Percentiles rank a stretch among this genome's conserved stretches.
Evolutionary conservation across 2,113 vertebrate genomes (phyloP).

Genomic region (Saccopteryx bilineata): DNA sequence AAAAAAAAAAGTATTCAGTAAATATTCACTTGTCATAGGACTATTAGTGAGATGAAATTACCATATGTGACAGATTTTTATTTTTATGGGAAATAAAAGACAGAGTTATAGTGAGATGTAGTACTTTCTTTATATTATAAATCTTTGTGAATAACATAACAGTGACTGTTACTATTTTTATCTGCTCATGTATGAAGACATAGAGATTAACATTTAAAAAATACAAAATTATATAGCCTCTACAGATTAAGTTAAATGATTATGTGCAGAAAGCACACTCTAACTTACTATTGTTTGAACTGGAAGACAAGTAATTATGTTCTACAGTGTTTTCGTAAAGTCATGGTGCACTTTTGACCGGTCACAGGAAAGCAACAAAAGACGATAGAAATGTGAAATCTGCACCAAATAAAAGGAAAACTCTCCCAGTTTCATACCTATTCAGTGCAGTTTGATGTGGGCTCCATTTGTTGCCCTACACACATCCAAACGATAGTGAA

Average conservation of each 20-base stretch:
- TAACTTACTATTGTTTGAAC: conserved; percentile 29
- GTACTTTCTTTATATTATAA: conserved; percentile 44
- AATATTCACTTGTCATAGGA: background rate
- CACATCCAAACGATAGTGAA: too few relatives aligned
- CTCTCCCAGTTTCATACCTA: too few relatives aligned
- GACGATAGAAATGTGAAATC: too few relatives aligned
- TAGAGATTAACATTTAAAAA: conserved; percentile 49
- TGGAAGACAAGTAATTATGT: conserved; percentile 16
- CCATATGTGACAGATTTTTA: background rate
- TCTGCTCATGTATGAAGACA: background rate
- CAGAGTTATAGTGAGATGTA: background rate
- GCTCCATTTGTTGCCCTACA: too few relatives aligned
- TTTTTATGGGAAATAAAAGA: background rate
- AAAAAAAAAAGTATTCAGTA: background rate
- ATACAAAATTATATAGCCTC: background rate
- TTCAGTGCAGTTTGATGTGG: too few relatives aligned
- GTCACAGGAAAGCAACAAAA: too few relatives aligned
- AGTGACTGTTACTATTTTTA: conserved; percentile 38
- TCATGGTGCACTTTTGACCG: too few relatives aligned
- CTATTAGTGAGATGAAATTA: conserved; percentile 29
- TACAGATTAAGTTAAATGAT: conserved; percentile 34
- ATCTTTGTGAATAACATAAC: background rate
- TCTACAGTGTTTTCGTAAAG: background rate
- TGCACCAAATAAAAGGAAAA: too few relatives aligned
- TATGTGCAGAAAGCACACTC: background rate